Conservation (phyloP, 1,140 invertebrate species). For the Ceratina australensis region DNA sequence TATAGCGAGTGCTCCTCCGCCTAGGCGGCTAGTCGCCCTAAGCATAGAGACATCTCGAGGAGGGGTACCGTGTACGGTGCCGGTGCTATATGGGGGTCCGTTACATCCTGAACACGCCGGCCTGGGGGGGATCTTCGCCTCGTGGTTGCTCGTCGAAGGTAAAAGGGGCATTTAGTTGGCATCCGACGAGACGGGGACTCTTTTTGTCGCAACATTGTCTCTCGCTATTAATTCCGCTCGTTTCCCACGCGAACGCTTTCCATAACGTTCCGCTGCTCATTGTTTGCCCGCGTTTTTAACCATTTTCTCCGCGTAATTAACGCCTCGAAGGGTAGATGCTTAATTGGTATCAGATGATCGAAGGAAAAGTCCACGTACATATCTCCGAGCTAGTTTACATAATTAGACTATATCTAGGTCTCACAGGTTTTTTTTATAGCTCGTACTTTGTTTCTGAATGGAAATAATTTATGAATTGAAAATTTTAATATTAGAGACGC, state of each 20-base stretch:
- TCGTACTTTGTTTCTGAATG: too few species aligned
- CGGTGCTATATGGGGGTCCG: slow-evolving; percentile 53
- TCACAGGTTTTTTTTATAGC: too few species aligned
- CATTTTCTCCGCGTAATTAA: background rate
- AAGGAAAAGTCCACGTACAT: too few species aligned
- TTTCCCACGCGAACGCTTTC: background rate
- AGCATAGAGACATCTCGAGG: slow-evolving; percentile 52
- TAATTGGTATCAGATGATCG: too few species aligned
- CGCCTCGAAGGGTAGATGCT: background rate
- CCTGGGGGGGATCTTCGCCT: slow-evolving; percentile 38
- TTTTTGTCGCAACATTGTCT: background rate
- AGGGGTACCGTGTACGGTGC: slow-evolving; percentile 48
- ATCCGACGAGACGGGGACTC: background rate
- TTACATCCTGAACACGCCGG: slow-evolving; percentile 48
- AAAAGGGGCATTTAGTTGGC: slow-evolving; percentile 34
- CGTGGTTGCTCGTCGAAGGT: slow-evolving; percentile 9
- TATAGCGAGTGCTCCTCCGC: slow-evolving; percentile 64
- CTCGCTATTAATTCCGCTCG: background rate
- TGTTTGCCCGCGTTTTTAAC: background rate
- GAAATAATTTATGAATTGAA: too few species aligned
- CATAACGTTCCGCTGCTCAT: background rate
- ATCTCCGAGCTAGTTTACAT: too few species aligned
- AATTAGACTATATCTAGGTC: too few species aligned
- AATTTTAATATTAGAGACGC: too few species aligned
- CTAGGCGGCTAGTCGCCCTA: slow-evolving; percentile 55